Evolutionary conservation across 2,797 vertebrate species (phyloP), one percentile per base, ranked within the genome.

Genomic region (Halcyon badia): DNA sequence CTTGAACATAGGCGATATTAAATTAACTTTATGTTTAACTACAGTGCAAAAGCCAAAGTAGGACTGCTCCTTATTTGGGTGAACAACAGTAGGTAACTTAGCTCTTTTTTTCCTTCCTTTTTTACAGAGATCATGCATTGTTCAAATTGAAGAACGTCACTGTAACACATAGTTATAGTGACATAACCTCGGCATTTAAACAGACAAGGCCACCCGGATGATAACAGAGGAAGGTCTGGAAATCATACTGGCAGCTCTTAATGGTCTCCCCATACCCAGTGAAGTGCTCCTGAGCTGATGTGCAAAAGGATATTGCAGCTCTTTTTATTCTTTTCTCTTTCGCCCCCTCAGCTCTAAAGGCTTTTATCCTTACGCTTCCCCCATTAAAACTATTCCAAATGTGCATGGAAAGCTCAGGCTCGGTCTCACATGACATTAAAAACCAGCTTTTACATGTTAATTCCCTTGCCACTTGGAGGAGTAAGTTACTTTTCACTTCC

Each of bases 91-190:
- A 33, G 6, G 16, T 81, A 37, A 58, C 15, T 75, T 79, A 49
- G 69, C 26, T 41, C 8, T 58, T 68, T 54, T 79, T 69, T 51
- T 28, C 49, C 26, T 51, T 68, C 79, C 72, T 94, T 89, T 77
- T 66, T 96, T 94, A 52, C 97, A 99, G 98, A 96, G 97, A 97
- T 88, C 98, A 98, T 54, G 96, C 95, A 13, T 79, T 98, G 91
- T 69, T 98, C 64, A 96, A 97, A 66, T 65, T 99, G 69, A 98
- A 98, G 61, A 98, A 98, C 3, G 24, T 98, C 77, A 96, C 97
- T 70, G 65, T 98, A 95, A 96, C 97, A 6, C 98, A 37, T 37
- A 37, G 37, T 37, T 37, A 37, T 10, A 37, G 37, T 37, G 37
- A 37, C 37, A 37, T 81, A 98, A 98, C 72, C 64, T 98, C 3